A percentile compares a stretch with the other conserved stretches of the same genome.
These are phyloP conservation scores for Hypolimnas misippus DNA, from an alignment of 2,888 invertebrate species.

Conservation along the genomic window DNA sequence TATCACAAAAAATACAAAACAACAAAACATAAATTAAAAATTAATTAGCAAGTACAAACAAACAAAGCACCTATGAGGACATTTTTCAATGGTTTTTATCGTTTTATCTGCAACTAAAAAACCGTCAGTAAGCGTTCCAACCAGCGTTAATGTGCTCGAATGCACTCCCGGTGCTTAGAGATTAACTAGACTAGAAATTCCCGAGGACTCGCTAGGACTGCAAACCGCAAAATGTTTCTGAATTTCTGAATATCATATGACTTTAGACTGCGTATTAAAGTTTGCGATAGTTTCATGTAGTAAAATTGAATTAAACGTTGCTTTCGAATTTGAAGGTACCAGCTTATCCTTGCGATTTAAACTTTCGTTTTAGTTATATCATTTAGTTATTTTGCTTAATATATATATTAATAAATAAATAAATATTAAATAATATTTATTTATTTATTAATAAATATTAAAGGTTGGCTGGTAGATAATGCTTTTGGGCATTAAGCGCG, in stretches of 20 bases:
- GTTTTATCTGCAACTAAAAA: constrained; percentile 24
- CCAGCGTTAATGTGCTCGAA: constrained; percentile 39
- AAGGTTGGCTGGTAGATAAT: too few species aligned
- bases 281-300: constrained; percentile 23
- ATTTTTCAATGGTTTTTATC: constrained; percentile 35
- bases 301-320: constrained; percentile 26
- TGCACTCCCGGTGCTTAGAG: constrained; percentile 40
- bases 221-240: constrained; percentile 38
- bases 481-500: too few species aligned
- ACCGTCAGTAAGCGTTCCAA: constrained; percentile 29
- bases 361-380: not conserved
- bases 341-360: not conserved
- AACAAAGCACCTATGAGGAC: constrained; percentile 15
- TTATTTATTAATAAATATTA: too few species aligned
- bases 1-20: not conserved
- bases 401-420: not conserved
- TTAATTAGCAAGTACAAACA: constrained; percentile 4
- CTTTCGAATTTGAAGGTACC: constrained; percentile 3
- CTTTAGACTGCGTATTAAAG: constrained; percentile 35
- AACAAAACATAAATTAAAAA: not conserved
- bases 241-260: constrained; percentile 39
- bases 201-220: constrained; percentile 36
- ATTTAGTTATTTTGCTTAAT: not conserved
- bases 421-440: too few species aligned
- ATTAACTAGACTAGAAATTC: constrained; percentile 43